These are phyloP conservation scores for Drosophila anomalata DNA, from an alignment of 2,888 invertebrate species.

Conservation along the genomic window DNA sequence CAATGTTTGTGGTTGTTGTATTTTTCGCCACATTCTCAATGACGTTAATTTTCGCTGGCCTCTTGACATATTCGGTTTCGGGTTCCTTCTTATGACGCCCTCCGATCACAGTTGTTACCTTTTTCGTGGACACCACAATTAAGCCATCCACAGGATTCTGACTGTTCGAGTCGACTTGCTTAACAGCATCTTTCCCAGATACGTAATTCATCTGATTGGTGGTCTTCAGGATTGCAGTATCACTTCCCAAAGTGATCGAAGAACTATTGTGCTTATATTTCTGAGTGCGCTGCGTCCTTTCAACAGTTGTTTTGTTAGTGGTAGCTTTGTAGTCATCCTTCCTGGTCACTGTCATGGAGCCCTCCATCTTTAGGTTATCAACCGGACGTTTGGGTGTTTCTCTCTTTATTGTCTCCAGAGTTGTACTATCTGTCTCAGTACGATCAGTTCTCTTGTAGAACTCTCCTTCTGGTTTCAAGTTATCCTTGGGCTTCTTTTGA, in stretches of 20 bases:
- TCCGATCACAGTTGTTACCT: conserved; percentile 83
- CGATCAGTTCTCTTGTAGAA: conserved; percentile 84
- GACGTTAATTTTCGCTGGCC: conserved; percentile 81
- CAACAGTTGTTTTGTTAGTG: conserved; percentile 53
- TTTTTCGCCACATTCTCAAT: conserved; percentile 81
- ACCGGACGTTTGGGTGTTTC: conserved; percentile 86
- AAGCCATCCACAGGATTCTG: conserved; percentile 85
- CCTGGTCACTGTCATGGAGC: conserved; percentile 75
- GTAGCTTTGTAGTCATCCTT: conserved; percentile 67
- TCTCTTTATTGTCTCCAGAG: conserved; percentile 84
- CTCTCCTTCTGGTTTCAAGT: conserved; percentile 83
- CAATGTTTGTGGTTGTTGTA: conserved; percentile 79
- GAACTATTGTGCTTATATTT: conserved; percentile 85
- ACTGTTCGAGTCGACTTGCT: conserved; percentile 81
- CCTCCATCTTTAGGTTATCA: conserved; percentile 88
- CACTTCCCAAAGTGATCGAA: conserved; percentile 87
- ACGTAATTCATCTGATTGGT: conserved; percentile 86
- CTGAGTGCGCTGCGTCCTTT: conserved; percentile 61
- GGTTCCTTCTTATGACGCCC: conserved; percentile 81
- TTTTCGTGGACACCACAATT: conserved; percentile 85
- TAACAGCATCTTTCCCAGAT: conserved; percentile 84
- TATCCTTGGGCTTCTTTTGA: conserved; percentile 85
- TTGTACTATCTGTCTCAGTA: conserved; percentile 84
- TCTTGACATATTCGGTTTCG: conserved; percentile 81
- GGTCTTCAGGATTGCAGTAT: conserved; percentile 85